phyloP scores from a whole-genome alignment of 2,888 invertebrate genomes.

The Colletes collaris region DNA sequence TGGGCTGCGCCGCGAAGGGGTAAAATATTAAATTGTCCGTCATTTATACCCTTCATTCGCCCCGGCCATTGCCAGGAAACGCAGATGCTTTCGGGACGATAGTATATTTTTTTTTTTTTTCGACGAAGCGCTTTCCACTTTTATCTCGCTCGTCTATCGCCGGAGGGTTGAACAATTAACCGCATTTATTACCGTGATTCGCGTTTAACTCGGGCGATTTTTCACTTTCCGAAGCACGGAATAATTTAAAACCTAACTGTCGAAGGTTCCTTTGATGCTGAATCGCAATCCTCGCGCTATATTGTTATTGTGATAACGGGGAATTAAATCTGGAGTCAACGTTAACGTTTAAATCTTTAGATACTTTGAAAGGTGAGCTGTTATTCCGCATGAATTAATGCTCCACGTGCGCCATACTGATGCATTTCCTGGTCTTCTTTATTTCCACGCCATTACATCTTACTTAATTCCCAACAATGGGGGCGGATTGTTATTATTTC shows the following conservation, averaged over 20 bases:
- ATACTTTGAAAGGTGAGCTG: too few species aligned
- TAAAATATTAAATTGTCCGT: slow-evolving; percentile 68
- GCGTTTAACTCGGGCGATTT: slow-evolving; percentile 28
- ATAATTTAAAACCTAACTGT: slow-evolving; percentile 2
- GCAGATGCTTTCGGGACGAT: slow-evolving; percentile 49
- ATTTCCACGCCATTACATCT: background rate
- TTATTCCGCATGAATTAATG: too few species aligned
- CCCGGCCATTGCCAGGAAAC: slow-evolving; percentile 37
- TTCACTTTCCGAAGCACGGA: slow-evolving; percentile 3
- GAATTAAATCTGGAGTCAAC: background rate
- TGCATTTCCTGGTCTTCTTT: too few species aligned
- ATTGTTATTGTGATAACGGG: background rate
- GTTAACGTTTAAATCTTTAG: background rate
- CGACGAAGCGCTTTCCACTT: slow-evolving; percentile 24
- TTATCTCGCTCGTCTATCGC: slow-evolving; percentile 35
- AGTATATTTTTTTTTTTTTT: slow-evolving; percentile 7
- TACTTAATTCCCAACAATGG: background rate
- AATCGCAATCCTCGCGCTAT: background rate
- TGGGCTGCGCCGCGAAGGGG: slow-evolving; percentile 50
- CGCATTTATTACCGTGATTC: slow-evolving; percentile 36
- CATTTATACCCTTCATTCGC: slow-evolving; percentile 62
- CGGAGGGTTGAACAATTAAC: slow-evolving; percentile 42
- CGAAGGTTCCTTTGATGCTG: background rate
- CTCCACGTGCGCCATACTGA: background rate
- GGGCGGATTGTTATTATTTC: background rate